Conservation (phyloP, 2,797 vertebrate species). For the Sardinella longiceps region DNA sequence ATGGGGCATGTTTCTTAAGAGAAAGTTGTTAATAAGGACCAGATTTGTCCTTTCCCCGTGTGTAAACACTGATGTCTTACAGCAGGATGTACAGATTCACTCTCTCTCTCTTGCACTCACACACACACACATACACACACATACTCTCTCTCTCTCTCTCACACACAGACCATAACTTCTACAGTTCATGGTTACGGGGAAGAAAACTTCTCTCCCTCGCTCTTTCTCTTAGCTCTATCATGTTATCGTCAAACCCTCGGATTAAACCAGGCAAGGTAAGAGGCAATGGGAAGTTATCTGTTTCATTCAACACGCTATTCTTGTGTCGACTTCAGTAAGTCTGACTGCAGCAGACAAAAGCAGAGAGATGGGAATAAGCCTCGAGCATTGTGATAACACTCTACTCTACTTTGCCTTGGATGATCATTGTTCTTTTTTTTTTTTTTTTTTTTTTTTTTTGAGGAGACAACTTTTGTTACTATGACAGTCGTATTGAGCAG, state of each 20-base stretch:
- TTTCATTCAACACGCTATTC: not conserved
- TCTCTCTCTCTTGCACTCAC: not conserved
- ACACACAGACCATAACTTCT: not conserved
- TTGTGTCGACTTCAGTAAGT: not conserved
- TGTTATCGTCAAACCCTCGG: not conserved
- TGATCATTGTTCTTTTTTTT: not conserved
- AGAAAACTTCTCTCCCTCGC: not conserved
- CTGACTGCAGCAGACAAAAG: not conserved
- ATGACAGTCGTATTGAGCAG: not conserved
- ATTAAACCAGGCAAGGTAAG: slow-evolving; percentile 20
- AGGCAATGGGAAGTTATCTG: slow-evolving; percentile 4
- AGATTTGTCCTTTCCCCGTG: slow-evolving; percentile 36
- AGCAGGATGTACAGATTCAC: not conserved
- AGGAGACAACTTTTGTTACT: slow-evolving; percentile 12
- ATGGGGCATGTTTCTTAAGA: slow-evolving; percentile 35
- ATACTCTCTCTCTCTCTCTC: not conserved
- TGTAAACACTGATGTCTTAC: slow-evolving; percentile 36
- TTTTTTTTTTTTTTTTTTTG: not conserved
- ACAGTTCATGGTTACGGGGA: not conserved
- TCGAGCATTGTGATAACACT: not conserved
- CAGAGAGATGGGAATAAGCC: not conserved
- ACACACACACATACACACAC: no score
- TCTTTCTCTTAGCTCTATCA: not conserved
- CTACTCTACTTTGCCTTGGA: not conserved
- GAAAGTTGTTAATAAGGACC: slow-evolving; percentile 46